A percentile compares a stretch with the other conserved stretches of the same genome.
These are phyloP conservation scores for Epizoanthus illoricatus DNA, from an alignment of 92 coral and sea anemone genomes.

Conservation along the genomic window DNA sequence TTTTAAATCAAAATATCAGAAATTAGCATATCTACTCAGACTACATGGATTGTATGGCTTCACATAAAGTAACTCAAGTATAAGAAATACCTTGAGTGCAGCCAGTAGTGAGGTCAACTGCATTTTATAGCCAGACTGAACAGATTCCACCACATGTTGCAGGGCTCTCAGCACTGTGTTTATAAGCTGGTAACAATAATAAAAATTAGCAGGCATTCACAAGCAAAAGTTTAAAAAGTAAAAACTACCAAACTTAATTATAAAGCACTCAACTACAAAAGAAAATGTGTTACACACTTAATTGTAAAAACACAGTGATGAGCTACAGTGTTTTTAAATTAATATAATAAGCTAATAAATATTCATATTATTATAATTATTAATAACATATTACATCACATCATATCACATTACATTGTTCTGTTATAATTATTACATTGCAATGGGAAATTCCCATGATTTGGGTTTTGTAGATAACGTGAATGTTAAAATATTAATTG, in stretches of 20 bases:
- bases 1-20: background rate
- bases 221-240: background rate
- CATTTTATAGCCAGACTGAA: slow-evolving; percentile 52
- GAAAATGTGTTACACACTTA: too few species aligned
- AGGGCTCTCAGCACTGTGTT: slow-evolving; percentile 61
- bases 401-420: too few species aligned
- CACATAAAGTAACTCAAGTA: background rate
- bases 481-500: too few species aligned
- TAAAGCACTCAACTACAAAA: background rate
- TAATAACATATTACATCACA: too few species aligned
- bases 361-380: too few species aligned
- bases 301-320: too few species aligned
- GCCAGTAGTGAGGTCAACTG: slow-evolving; percentile 70
- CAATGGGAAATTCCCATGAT: too few species aligned
- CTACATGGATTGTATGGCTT: background rate
- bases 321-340: too few species aligned
- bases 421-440: too few species aligned
- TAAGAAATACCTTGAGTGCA: slow-evolving; percentile 67
- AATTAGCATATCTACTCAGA: slow-evolving; percentile 10
- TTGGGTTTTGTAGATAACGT: too few species aligned
- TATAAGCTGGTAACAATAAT: slow-evolving; percentile 47
- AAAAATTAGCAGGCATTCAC: background rate
- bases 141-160: slow-evolving; percentile 52
- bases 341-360: too few species aligned
- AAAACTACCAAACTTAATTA: background rate